Conservation (phyloP, 2,113 vertebrate genomes). For the Mastomys natalensis region DNA sequence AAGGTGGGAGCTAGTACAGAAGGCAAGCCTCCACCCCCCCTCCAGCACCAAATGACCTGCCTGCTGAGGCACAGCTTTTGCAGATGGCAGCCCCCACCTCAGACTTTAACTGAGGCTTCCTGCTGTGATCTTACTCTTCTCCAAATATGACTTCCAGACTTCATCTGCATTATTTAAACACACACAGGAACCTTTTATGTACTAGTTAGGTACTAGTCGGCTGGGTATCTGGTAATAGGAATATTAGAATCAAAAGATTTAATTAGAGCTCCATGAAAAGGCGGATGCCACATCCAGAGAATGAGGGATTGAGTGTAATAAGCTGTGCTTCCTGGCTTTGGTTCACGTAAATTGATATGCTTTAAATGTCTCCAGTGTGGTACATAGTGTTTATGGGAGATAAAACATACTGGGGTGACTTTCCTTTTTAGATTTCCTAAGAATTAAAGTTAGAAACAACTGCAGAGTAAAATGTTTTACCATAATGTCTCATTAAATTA, state of each 20-base stretch:
- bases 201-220: slow-evolving; percentile 53
- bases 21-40: background rate
- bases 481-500: slow-evolving; percentile 87
- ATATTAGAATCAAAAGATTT: slow-evolving; percentile 74
- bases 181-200: slow-evolving; percentile 37
- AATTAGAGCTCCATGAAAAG: slow-evolving; percentile 67
- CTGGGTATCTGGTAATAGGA: slow-evolving; percentile 63
- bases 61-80: background rate
- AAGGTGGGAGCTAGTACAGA: background rate
- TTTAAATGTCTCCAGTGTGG: slow-evolving; percentile 63
- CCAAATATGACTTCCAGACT: slow-evolving; percentile 67
- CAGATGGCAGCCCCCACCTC: slow-evolving; percentile 58
- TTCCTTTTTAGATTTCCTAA: slow-evolving; percentile 77
- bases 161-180: slow-evolving; percentile 62
- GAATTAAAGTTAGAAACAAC: slow-evolving; percentile 79
- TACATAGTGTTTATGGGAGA: slow-evolving; percentile 70
- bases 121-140: slow-evolving; percentile 60
- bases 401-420: slow-evolving; percentile 77
- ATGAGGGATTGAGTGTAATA: slow-evolving; percentile 53
- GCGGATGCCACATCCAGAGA: slow-evolving; percentile 58
- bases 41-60: background rate
- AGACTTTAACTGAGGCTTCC: slow-evolving; percentile 50
- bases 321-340: slow-evolving; percentile 54
- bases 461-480: slow-evolving; percentile 83
- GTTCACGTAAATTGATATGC: slow-evolving; percentile 67